These are phyloP conservation scores for Beris chalybata DNA, from an alignment of 2,888 invertebrate genomes.

Conservation along the genomic window DNA sequence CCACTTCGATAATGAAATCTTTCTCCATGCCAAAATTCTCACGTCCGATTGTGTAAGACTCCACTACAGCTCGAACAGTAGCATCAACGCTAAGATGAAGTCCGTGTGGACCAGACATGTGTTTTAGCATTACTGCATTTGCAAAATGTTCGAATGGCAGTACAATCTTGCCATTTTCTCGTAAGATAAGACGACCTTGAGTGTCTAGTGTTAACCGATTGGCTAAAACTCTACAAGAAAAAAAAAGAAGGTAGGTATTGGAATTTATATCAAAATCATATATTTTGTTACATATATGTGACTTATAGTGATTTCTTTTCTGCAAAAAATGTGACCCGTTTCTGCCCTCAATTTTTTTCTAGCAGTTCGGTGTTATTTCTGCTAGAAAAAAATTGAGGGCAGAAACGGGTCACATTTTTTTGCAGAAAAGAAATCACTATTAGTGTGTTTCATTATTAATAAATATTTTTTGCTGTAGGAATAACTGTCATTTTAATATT, in stretches of 20 bases:
- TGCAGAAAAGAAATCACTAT: no score
- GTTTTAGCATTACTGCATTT: slow-evolving; percentile 87
- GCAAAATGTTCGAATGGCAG: slow-evolving; percentile 88
- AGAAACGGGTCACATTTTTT: no score
- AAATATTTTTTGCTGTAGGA: no score
- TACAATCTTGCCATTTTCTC: slow-evolving; percentile 87
- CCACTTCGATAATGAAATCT: slow-evolving; percentile 85
- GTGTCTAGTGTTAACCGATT: slow-evolving; percentile 81
- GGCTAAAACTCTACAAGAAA: slow-evolving; percentile 74
- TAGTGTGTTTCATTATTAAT: no score
- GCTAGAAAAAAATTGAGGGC: no score
- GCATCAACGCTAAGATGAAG: slow-evolving; percentile 81
- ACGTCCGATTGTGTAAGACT: slow-evolving; percentile 75
- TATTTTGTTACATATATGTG: no score
- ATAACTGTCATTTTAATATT: no score
- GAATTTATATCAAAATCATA: no score
- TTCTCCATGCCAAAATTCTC: slow-evolving; percentile 88
- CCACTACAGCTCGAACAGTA: slow-evolving; percentile 81
- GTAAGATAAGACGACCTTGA: slow-evolving; percentile 77
- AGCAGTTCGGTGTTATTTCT: no score
- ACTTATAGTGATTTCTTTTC: no score
- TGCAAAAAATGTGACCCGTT: no score
- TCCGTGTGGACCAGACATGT: slow-evolving; percentile 87
- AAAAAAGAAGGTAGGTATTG: slow-evolving; percentile 22
- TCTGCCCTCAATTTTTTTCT: no score